A percentile compares a stretch with the other conserved stretches of the same genome.
These are phyloP conservation scores for Aulostomus chinensis DNA, from an alignment of 2,797 vertebrate species.

Conservation along the genomic window DNA sequence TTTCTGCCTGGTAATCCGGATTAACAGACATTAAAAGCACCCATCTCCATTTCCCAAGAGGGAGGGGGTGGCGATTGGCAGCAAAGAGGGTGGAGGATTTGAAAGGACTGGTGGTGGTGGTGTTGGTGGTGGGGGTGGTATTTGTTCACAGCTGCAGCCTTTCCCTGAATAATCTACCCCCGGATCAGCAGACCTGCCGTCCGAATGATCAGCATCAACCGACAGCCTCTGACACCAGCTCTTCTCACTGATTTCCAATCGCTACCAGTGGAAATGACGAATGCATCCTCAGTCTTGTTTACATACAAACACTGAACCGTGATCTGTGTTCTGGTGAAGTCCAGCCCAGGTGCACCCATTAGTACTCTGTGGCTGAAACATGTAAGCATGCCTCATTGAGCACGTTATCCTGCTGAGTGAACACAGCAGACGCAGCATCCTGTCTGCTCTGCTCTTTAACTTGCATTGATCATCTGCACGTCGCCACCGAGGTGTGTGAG, in stretches of 20 bases:
- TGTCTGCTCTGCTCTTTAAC: constrained; percentile 40
- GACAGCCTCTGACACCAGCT: constrained; percentile 29
- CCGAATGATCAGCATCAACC: constrained; percentile 30
- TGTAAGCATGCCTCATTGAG: constrained; percentile 50
- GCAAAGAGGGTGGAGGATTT: constrained; percentile 7
- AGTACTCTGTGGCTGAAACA: constrained; percentile 29
- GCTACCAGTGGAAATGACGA: neutral
- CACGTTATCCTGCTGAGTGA: constrained; percentile 53
- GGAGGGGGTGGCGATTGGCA: constrained; percentile 40
- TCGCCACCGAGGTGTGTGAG: no score
- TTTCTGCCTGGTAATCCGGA: constrained; percentile 79
- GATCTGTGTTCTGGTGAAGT: no score
- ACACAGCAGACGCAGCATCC: constrained; percentile 41
- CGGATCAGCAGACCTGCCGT: constrained; percentile 46
- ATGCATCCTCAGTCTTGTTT: constrained; percentile 24
- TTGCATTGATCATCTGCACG: constrained; percentile 38
- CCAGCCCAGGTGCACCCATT: constrained; percentile 57
- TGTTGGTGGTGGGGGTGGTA: constrained; percentile 41
- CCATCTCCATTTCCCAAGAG: constrained; percentile 76
- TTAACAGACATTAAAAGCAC: constrained; percentile 78
- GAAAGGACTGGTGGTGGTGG: neutral
- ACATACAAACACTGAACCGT: constrained; percentile 28
- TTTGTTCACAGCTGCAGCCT: constrained; percentile 77
- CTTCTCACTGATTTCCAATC: constrained; percentile 5
- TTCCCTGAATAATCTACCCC: constrained; percentile 62